These are phyloP conservation scores for Choristoneura rosaceana DNA, from an alignment of 2,888 invertebrate genomes.

Conservation along the genomic window DNA sequence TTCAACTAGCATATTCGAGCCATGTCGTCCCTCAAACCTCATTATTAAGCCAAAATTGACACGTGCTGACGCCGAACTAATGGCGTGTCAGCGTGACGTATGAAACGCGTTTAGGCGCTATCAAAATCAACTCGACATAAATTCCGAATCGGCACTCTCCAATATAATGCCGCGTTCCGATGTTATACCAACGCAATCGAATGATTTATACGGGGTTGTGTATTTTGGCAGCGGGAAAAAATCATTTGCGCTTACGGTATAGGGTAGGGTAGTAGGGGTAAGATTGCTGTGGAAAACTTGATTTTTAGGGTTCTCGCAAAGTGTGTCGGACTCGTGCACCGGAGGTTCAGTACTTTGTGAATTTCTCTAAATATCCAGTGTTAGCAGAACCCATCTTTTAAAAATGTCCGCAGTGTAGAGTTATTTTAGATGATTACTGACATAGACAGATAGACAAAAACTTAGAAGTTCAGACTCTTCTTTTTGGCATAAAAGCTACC, in stretches of 20 bases:
- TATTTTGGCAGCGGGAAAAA: constrained; percentile 63
- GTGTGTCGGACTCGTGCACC: no score
- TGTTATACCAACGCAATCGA: constrained; percentile 55
- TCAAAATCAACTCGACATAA: constrained; percentile 38
- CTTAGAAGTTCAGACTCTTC: no score
- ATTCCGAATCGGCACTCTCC: constrained; percentile 37
- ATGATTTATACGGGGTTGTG: constrained; percentile 63
- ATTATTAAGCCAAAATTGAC: constrained; percentile 30
- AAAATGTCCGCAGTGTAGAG: no score
- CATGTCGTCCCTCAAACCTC: no score
- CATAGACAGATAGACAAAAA: no score
- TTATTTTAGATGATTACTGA: no score
- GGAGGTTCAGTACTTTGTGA: no score
- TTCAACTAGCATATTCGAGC: no score
- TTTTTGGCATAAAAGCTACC: no score
- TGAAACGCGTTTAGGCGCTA: constrained; percentile 26
- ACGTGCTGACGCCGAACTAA: constrained; percentile 27
- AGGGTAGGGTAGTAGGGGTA: constrained; percentile 50
- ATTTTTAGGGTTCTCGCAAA: no score
- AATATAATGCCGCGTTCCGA: constrained; percentile 51
- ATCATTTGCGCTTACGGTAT: constrained; percentile 56
- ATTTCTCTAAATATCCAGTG: no score
- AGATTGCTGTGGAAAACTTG: neutral
- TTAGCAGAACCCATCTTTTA: no score
- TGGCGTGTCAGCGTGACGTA: constrained; percentile 25